Evolutionary conservation across 2,888 invertebrate species (phyloP).

Genomic region (Yponomeuta plumbellus): DNA sequence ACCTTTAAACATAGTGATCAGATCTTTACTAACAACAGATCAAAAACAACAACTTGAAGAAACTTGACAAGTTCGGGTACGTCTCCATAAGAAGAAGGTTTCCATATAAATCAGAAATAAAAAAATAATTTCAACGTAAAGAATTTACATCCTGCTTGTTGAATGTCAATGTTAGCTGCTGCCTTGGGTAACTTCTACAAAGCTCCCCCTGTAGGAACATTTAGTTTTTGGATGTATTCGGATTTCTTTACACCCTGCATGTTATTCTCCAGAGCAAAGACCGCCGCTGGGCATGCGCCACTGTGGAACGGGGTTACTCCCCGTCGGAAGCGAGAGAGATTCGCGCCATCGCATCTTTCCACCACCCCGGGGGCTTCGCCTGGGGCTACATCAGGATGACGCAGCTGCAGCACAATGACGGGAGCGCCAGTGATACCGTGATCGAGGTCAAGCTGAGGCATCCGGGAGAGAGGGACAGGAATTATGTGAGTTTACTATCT

Average conservation of each 20-base stretch:
- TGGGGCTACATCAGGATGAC: constrained; percentile 91
- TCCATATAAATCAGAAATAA: too few species aligned
- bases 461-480: constrained; percentile 89
- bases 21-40: too few species aligned
- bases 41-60: too few species aligned
- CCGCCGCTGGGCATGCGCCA: constrained; percentile 89
- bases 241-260: not conserved
- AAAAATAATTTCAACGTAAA: too few species aligned
- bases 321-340: constrained; percentile 91
- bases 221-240: too few species aligned
- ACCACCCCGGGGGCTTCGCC: constrained; percentile 90
- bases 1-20: too few species aligned
- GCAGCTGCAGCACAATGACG: constrained; percentile 91
- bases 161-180: too few species aligned
- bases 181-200: too few species aligned
- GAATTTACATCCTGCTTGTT: too few species aligned
- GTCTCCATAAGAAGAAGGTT: too few species aligned
- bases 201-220: too few species aligned
- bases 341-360: constrained; percentile 92
- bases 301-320: constrained; percentile 90
- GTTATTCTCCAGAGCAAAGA: constrained; percentile 50
- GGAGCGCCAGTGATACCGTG: constrained; percentile 90
- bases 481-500: constrained; percentile 75
- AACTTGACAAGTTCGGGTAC: too few species aligned
- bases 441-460: constrained; percentile 93